These are phyloP conservation scores for Hydrolagus colliei DNA, from an alignment of 2,797 vertebrate species.

Conservation along the genomic window DNA sequence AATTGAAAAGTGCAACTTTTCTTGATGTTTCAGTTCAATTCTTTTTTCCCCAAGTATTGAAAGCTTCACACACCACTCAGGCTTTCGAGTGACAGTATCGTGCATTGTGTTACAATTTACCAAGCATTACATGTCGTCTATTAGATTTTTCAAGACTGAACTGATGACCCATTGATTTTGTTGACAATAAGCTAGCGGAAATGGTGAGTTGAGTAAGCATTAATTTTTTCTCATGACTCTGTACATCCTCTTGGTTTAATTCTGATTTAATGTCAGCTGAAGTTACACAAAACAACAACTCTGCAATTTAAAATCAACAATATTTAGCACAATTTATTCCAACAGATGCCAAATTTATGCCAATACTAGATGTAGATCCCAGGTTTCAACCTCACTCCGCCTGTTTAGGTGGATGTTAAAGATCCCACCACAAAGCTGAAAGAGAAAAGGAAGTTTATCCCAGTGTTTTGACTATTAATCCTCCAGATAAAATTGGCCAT, in stretches of 20 bases:
- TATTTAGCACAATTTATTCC: no score
- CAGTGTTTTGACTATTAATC: no score
- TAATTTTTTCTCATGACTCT: background rate
- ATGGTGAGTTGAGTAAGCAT: background rate
- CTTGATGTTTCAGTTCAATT: background rate
- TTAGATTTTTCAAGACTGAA: background rate
- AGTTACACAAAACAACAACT: no score
- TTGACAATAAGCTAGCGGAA: background rate
- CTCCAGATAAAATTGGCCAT: no score
- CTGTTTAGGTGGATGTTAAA: no score
- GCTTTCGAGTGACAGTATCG: background rate
- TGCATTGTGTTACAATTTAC: background rate
- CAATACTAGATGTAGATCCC: no score
- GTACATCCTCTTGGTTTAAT: background rate
- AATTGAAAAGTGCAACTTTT: constrained; percentile 4
- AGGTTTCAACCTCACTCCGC: no score
- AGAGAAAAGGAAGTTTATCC: no score
- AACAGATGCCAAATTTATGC: no score
- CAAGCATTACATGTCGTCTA: background rate
- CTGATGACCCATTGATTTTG: background rate
- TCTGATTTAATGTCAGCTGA: no score
- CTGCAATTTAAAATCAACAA: no score
- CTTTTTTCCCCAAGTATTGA: background rate
- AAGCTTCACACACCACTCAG: background rate
- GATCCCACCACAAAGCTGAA: no score